Conservation (phyloP, 2,113 vertebrate species). For the Ageneiosus marmoratus region DNA sequence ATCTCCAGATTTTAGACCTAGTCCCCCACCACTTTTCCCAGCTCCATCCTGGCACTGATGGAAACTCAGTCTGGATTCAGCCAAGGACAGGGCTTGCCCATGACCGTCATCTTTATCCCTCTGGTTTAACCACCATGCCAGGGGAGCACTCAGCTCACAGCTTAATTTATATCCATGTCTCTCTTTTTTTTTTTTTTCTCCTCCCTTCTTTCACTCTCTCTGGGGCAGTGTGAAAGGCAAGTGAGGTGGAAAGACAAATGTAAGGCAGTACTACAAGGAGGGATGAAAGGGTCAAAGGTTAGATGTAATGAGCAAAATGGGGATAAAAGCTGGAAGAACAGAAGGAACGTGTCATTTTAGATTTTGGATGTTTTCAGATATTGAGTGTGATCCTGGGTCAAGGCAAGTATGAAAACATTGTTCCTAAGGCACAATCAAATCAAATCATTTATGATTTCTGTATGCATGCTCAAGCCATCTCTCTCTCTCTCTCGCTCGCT, state of each 20-base stretch:
- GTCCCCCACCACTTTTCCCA: constrained; percentile 25
- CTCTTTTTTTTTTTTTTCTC: not conserved
- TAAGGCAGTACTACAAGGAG: constrained; percentile 35
- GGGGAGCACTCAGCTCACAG: constrained; percentile 22
- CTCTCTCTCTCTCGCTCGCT: too few species aligned
- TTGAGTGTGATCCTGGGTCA: not conserved
- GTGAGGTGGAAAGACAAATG: constrained; percentile 44
- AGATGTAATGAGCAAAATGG: constrained; percentile 5
- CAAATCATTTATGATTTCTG: not conserved
- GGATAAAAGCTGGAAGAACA: not conserved
- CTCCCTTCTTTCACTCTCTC: constrained; percentile 23
- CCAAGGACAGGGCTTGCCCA: constrained; percentile 30
- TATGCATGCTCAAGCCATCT: not conserved
- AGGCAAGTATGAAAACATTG: not conserved
- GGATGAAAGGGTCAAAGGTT: constrained; percentile 15
- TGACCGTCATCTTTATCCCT: constrained; percentile 24
- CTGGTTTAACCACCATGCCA: constrained; percentile 37
- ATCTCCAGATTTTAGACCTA: not conserved
- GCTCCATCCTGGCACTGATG: constrained; percentile 37
- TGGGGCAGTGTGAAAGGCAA: constrained; percentile 30
- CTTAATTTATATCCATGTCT: constrained; percentile 22
- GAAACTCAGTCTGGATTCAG: constrained; percentile 30
- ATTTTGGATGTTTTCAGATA: not conserved
- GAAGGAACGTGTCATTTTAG: not conserved
- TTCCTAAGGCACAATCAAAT: too few species aligned